phyloP scores from a whole-genome alignment of 2,797 vertebrate species.

The Acipenser transmontanus region DNA sequence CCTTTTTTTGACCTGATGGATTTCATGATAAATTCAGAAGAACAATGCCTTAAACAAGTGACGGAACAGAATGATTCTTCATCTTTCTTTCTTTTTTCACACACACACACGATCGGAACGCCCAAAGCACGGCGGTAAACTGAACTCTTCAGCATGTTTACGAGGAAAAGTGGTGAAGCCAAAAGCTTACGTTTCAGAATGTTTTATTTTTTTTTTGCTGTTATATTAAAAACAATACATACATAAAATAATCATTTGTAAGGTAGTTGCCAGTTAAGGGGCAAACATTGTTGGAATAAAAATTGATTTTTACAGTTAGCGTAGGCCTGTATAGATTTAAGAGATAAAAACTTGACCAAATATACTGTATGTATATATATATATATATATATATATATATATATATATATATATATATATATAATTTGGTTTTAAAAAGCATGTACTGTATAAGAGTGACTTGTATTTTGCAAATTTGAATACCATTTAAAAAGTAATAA shows the following conservation, averaged over 20 bases:
- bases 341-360: conserved; percentile 44
- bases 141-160: conserved; percentile 52
- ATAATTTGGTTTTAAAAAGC: conserved; percentile 31
- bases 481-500: conserved; percentile 20
- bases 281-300: conserved; percentile 56
- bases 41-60: conserved; percentile 86
- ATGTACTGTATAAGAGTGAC: conserved; percentile 40
- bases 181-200: conserved; percentile 46
- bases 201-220: conserved; percentile 25
- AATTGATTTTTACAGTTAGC: conserved; percentile 18
- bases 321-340: conserved; percentile 38
- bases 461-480: conserved; percentile 30
- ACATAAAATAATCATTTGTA: conserved; percentile 34
- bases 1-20: conserved; percentile 80
- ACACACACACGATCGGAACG: conserved; percentile 25
- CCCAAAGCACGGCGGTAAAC: conserved; percentile 37
- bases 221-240: conserved; percentile 34
- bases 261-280: conserved; percentile 66
- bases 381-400: too few species aligned
- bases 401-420: neutral
- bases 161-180: conserved; percentile 45
- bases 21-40: conserved; percentile 72
- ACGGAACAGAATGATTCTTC: conserved; percentile 38
- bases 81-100: conserved; percentile 25
- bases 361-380: neutral